phyloP scores from a whole-genome alignment of 2,888 invertebrate genomes.

The Alentia gelatinosa region DNA sequence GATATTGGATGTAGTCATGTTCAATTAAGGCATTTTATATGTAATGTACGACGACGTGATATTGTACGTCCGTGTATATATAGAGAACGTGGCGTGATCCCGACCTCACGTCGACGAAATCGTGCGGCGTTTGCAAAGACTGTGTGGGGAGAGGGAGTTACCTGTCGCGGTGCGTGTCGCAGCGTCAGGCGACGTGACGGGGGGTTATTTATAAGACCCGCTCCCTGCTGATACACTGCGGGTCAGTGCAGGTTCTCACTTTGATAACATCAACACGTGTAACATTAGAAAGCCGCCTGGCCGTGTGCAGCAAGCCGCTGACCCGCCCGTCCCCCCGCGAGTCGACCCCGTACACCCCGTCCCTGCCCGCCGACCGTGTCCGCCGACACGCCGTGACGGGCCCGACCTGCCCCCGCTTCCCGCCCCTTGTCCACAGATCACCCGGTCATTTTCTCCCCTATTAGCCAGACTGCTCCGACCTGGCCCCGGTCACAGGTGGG shows the following conservation, averaged over 20 bases:
- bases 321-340: not conserved
- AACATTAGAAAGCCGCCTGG: not conserved
- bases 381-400: not conserved
- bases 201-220: not conserved
- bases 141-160: too few relatives aligned
- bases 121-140: too few relatives aligned
- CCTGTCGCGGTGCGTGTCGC: not conserved
- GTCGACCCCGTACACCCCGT: too few relatives aligned
- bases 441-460: constrained; percentile 3
- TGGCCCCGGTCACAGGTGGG: not conserved
- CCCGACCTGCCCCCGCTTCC: not conserved
- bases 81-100: too few relatives aligned
- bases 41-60: too few relatives aligned
- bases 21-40: too few relatives aligned
- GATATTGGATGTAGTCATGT: too few relatives aligned
- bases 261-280: constrained; percentile 27
- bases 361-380: too few relatives aligned
- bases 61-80: too few relatives aligned
- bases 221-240: not conserved
- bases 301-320: not conserved
- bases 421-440: not conserved
- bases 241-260: constrained; percentile 26
- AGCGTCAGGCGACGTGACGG: too few relatives aligned
- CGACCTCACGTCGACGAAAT: too few relatives aligned
- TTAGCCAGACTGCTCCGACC: not conserved